Percentiles rank a stretch among this genome's conserved stretches.
Conservation (phyloP, 1,140 invertebrate species). For the Cryptotermes secundus region DNA sequence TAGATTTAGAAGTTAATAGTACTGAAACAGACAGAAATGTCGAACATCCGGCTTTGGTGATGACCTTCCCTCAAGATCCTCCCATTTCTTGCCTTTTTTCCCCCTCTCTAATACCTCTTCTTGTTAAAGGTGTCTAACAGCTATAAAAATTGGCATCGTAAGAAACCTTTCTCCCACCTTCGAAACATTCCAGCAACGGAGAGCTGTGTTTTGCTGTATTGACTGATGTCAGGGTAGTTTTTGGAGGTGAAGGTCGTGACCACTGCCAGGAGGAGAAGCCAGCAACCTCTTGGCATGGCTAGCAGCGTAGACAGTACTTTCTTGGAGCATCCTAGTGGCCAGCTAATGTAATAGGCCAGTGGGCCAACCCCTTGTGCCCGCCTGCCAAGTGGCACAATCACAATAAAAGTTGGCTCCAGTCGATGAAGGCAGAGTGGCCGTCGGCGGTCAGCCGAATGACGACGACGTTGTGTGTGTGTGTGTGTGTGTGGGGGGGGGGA, state of each 20-base stretch:
- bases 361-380: neutral
- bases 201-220: neutral
- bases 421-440: neutral
- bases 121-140: too few species aligned
- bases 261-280: neutral
- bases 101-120: too few species aligned
- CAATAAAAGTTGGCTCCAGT: constrained; percentile 30
- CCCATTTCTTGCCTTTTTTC: too few species aligned
- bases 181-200: neutral
- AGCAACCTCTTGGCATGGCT: neutral
- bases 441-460: neutral
- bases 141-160: too few species aligned
- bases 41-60: too few species aligned
- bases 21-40: too few species aligned
- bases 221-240: neutral
- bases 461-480: too few species aligned
- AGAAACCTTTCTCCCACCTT: too few species aligned
- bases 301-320: neutral
- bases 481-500: neutral
- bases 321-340: neutral
- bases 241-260: neutral
- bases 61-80: too few species aligned
- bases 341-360: neutral
- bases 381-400: constrained; percentile 34
- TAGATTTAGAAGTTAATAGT: too few species aligned